Evolutionary conservation across 1,140 invertebrate genomes (phyloP), one percentile per base, ranked within the genome.

Genomic region (Lasioglossum albipes): DNA sequence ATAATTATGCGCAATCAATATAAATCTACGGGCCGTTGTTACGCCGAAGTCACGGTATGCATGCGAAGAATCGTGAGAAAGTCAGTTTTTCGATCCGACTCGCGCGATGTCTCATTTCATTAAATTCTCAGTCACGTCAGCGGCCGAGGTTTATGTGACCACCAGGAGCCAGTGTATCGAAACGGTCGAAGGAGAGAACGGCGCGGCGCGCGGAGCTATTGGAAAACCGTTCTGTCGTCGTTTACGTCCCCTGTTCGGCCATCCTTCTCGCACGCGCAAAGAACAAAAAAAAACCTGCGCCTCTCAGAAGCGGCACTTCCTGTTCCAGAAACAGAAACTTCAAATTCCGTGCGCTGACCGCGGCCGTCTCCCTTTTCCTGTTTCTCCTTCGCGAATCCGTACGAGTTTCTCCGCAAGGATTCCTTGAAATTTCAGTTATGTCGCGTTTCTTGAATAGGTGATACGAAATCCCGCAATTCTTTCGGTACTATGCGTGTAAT

Each of bases 11-110:
- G 84, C 79, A 85, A 85, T 85, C 85, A 77, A 83, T 86, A 82
- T 81, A 82, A 85, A 85, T 76, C 54, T 82, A 85, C 84, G 74
- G 62, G 62, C 62, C 84, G 74, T 86, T 81, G 81, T 71, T 75
- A 52, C 57, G 64, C 20, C 77, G 65, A 71, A 86, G 81, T 82
- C 82, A 86, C 87, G 84, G 84, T 88, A 88, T 85, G 86, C 84
- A 86, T 86, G 86, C 81, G 82, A 84, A 84, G 85, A 82, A 86
- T 90, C 91, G 91, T 92, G 91, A 91, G 91, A 91, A 91, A 91
- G 88, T 90, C 79, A 88, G 67, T 91, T 90, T 89, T 89, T 90
- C 83, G 88, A 87, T 86, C 78, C 87, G 82, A 83, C 84, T 81
- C 77, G 85, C 79, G 75, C 81, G 86, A 83, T 85, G 84, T 82